phyloP scores from a whole-genome alignment of 1,140 invertebrate genomes.

The Mizuhopecten yessoensis region DNA sequence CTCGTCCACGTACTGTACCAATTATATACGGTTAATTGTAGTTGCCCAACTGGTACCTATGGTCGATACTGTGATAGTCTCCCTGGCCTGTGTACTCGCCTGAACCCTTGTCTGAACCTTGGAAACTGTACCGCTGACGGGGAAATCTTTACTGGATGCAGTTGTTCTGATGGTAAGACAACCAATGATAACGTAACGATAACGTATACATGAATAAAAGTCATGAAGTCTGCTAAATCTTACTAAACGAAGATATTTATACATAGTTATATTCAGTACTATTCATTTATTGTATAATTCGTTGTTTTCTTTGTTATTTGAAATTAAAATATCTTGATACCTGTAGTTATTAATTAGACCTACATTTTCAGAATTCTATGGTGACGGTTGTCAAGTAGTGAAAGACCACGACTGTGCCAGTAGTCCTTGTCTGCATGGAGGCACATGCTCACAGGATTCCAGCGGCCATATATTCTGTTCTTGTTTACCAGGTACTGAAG shows the following conservation, averaged over 20 bases:
- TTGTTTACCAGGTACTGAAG: background rate
- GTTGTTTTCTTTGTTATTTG: too few species aligned
- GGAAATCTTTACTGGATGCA: background rate
- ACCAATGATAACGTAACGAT: too few species aligned
- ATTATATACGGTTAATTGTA: slow-evolving; percentile 12
- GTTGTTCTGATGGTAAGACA: background rate
- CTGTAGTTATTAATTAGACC: too few species aligned
- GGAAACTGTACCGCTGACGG: background rate
- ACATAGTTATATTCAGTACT: too few species aligned
- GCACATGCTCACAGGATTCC: background rate
- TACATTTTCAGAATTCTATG: background rate
- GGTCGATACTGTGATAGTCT: slow-evolving; percentile 46
- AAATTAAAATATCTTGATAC: too few species aligned
- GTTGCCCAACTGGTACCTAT: slow-evolving; percentile 45
- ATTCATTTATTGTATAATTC: too few species aligned
- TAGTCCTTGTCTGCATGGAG: background rate
- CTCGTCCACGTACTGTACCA: too few species aligned
- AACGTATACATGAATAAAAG: too few species aligned
- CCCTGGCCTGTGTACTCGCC: slow-evolving; percentile 9
- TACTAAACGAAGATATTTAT: too few species aligned
- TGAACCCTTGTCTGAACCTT: slow-evolving; percentile 52
- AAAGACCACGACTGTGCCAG: background rate
- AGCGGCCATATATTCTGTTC: background rate
- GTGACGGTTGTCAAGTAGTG: background rate
- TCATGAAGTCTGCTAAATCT: too few species aligned